Conservation (phyloP, 2,113 vertebrate genomes). For the Calyptomena viridis region DNA sequence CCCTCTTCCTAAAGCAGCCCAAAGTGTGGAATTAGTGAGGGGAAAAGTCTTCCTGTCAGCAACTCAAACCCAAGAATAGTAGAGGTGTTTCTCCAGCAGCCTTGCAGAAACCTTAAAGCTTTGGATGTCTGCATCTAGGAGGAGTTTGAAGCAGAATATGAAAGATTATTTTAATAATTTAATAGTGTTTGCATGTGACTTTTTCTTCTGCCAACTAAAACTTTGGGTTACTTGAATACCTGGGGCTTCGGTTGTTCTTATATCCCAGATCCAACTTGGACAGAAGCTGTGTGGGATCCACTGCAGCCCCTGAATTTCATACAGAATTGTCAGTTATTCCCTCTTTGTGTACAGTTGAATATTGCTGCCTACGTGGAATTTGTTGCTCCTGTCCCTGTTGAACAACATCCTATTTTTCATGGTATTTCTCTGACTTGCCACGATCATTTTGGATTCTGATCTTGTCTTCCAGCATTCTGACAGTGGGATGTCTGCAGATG, state of each 20-base stretch:
- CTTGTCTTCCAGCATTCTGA: not conserved
- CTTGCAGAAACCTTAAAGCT: not conserved
- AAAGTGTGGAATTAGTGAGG: not conserved
- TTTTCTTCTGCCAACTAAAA: not conserved
- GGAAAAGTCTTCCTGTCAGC: not conserved
- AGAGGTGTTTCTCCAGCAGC: not conserved
- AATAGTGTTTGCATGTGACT: not conserved
- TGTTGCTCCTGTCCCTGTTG: not conserved
- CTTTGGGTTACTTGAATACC: not conserved
- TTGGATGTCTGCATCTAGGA: not conserved
- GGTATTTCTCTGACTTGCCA: not conserved
- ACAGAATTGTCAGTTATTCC: not conserved
- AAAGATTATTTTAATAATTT: not conserved
- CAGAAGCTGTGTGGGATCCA: fast-evolving
- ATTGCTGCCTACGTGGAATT: not conserved
- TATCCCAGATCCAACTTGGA: not conserved
- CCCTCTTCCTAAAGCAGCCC: not conserved
- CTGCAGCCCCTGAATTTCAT: fast-evolving
- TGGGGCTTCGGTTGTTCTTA: not conserved
- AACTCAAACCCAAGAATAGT: not conserved
- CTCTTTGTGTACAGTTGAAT: not conserved
- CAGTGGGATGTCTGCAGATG: not conserved
- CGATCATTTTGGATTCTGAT: not conserved
- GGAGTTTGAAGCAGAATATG: not conserved
- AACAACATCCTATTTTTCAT: not conserved